Evolutionary conservation across 2,797 vertebrate species (phyloP).

Genomic region (Delichon dasypus): DNA sequence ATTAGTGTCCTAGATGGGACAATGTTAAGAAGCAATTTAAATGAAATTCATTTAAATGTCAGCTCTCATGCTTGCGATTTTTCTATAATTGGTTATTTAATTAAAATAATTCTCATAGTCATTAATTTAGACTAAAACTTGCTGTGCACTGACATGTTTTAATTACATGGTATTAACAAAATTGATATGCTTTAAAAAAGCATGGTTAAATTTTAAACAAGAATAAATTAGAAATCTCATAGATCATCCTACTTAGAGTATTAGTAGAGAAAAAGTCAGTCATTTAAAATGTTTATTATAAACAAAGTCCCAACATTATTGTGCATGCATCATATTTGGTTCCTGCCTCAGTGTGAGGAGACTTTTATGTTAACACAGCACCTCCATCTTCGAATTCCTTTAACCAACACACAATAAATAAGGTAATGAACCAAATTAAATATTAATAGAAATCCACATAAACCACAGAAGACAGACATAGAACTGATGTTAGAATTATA

Average conservation of each 20-base stretch:
- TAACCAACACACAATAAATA: conserved; percentile 72
- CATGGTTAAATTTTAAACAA: conserved; percentile 97
- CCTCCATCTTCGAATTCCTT: conserved; percentile 57
- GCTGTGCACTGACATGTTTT: conserved; percentile 99
- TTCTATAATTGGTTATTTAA: conserved; percentile 99
- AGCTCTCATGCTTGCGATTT: conserved; percentile 99
- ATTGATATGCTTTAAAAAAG: conserved; percentile 99
- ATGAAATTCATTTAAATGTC: conserved; percentile 99
- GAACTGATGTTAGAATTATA: conserved; percentile 46
- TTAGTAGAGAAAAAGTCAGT: conserved; percentile 82
- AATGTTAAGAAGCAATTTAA: conserved; percentile 99
- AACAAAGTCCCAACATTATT: conserved; percentile 75
- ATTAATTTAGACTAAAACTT: conserved; percentile 99
- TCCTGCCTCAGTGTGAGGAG: conserved; percentile 43
- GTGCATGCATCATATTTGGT: conserved; percentile 57
- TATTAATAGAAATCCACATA: conserved; percentile 70
- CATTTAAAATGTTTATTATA: conserved; percentile 82
- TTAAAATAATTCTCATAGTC: conserved; percentile 99
- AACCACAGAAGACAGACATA: conserved; percentile 26
- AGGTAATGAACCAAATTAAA: conserved; percentile 68
- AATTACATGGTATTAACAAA: conserved; percentile 99
- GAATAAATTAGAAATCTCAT: conserved; percentile 99
- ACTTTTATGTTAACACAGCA: conserved; percentile 60
- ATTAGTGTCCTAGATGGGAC: conserved; percentile 99
- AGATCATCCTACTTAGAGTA: conserved; percentile 92